Percentiles rank a stretch among this genome's conserved stretches.
phyloP scores from a whole-genome alignment of 2,888 invertebrate species.

The Drosophila quasianomalipes region DNA sequence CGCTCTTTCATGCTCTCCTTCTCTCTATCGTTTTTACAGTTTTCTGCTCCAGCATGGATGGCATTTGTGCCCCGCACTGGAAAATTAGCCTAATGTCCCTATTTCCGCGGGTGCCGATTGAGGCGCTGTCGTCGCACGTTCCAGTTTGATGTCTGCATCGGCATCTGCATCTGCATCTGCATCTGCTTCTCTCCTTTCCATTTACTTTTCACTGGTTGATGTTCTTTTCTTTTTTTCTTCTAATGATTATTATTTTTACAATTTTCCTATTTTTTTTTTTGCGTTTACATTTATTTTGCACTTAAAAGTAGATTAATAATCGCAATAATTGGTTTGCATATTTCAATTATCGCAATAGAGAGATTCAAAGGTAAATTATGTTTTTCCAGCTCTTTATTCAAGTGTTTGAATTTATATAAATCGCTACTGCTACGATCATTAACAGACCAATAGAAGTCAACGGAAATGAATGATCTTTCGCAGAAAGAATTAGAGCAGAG shows the following conservation, averaged over 20 bases:
- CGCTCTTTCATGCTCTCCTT: neutral
- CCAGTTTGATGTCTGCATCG: conserved; percentile 48
- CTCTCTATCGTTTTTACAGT: neutral
- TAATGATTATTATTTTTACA: neutral
- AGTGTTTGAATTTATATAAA: neutral
- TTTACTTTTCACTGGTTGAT: conserved; percentile 56
- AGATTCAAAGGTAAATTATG: neutral
- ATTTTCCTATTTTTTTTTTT: neutral
- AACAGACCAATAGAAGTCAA: neutral
- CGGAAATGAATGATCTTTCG: neutral
- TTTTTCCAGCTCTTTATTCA: neutral
- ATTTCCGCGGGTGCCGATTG: neutral
- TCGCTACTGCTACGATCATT: neutral
- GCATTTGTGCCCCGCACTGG: conserved; percentile 8
- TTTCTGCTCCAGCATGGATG: neutral
- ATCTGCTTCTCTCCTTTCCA: conserved; percentile 55
- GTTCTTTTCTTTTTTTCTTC: neutral
- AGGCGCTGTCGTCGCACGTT: conserved; percentile 62
- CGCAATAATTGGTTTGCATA: conserved; percentile 65
- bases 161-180: neutral
- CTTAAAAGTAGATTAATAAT: conserved; percentile 70
- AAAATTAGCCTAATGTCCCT: conserved; percentile 34
- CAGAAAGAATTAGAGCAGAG: neutral
- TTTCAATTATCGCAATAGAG: conserved; percentile 42
- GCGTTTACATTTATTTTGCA: neutral